Evolutionary conservation across 1,140 invertebrate species (phyloP), one percentile per base, ranked within the genome.

Genomic region (Drosophila busckii): DNA sequence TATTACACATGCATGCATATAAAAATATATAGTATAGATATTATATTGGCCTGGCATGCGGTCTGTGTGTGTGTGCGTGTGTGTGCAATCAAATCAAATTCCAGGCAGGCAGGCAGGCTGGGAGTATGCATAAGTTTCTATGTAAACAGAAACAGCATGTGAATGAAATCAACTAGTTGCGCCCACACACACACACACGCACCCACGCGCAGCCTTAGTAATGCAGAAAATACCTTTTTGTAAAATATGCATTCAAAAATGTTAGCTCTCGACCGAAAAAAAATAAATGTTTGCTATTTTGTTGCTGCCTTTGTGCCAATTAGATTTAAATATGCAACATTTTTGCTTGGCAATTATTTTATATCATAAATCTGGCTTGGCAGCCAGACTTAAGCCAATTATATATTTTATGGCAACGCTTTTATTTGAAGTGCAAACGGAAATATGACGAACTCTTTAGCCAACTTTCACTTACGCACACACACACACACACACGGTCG

Each of bases 111-210:
- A n/a, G n/a, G n/a, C n/a, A n/a, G n/a, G n/a, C n/a, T n/a, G n/a
- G n/a, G n/a, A n/a, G 35, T 15, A 13, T n/a, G 19, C 17, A 41
- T 20, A 26, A 31, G 12, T 17, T 1, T 7, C n/a, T 20, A 35
- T 48, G 50, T 53, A 50, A 68, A 50, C 25, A 29, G 26, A 50
- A 68, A 50, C 25, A 29, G 26, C 34, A 46, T 63, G 41, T 31
- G 64, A 75, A 64, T 68, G 32, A 58, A 75, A 68, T 73, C 63
- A 73, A 32, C 56, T 61, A 28, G 50, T 61, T 61, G 50, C 7
- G 28, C 46, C 63, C 5, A 40, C n/a, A 58, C 9, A 37, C 23
- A 19, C 34, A 20, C 20, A 19, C 10, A 19, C 16, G 12, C 23
- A 17, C 9, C 19, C 19, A 8, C 17, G 9, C 31, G 17, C 13